Evolutionary conservation across 2,113 vertebrate genomes (phyloP).

Genomic region (Proteles cristata): DNA sequence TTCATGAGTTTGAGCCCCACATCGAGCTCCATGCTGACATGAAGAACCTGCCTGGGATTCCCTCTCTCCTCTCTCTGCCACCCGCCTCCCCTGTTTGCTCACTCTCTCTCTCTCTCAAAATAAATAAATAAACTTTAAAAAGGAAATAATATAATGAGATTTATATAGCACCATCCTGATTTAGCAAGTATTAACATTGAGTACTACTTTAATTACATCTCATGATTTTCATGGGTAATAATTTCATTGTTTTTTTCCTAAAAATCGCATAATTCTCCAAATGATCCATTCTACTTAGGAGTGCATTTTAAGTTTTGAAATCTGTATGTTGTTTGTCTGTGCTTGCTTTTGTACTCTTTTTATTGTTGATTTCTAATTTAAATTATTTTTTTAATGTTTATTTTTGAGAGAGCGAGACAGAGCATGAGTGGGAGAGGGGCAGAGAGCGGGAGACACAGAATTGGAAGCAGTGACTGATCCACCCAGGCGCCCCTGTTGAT

Average conservation of each 20-base stretch:
- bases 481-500: background rate
- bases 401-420: too few species aligned
- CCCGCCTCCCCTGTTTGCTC: too few species aligned
- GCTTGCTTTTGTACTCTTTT: constrained; percentile 14
- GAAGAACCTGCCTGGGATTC: too few species aligned
- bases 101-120: too few species aligned
- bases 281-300: background rate
- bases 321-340: background rate
- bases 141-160: background rate
- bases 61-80: too few species aligned
- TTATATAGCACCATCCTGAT: background rate
- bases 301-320: constrained; percentile 8
- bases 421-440: too few species aligned
- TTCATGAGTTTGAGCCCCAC: too few species aligned
- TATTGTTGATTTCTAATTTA: constrained; percentile 24
- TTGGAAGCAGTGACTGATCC: too few species aligned
- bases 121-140: background rate
- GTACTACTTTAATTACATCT: background rate
- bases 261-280: constrained; percentile 30
- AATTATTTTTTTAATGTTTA: background rate
- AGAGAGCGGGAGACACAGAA: too few species aligned
- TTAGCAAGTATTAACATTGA: constrained; percentile 14
- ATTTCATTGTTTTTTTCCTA: constrained; percentile 11
- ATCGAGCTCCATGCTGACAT: too few species aligned
- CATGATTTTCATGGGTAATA: constrained; percentile 34